phyloP scores from a whole-genome alignment of 2,113 vertebrate species.

The Myrmophylax atrothorax region DNA sequence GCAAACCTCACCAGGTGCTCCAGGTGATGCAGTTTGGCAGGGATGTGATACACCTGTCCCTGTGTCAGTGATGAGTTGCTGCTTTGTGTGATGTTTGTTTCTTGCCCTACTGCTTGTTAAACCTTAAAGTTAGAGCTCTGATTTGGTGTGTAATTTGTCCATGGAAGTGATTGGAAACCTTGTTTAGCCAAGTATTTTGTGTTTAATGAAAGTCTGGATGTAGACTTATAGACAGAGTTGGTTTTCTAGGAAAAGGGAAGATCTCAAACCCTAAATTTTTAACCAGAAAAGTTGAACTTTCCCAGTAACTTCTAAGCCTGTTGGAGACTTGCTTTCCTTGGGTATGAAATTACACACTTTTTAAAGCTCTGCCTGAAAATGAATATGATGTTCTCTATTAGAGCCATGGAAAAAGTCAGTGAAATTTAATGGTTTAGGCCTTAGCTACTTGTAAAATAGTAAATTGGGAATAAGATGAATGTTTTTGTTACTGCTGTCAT shows the following conservation, averaged over 20 bases:
- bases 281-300: rapidly evolving
- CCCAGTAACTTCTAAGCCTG: background rate
- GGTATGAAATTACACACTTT: rapidly evolving
- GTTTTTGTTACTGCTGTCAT: rapidly evolving
- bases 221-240: rapidly evolving
- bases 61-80: rapidly evolving
- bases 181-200: background rate
- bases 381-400: background rate
- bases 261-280: background rate
- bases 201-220: background rate
- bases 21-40: rapidly evolving
- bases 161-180: rapidly evolving
- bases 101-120: rapidly evolving
- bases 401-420: rapidly evolving
- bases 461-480: background rate
- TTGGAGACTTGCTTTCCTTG: background rate
- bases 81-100: rapidly evolving
- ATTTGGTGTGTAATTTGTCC: rapidly evolving
- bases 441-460: background rate
- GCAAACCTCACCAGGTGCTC: rapidly evolving
- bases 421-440: background rate
- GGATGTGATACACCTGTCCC: rapidly evolving
- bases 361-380: background rate
- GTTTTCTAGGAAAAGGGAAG: background rate
- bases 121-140: background rate